Base-by-base conservation (phyloP, 2,888 invertebrate genomes). In the Parnassius smintheus region DNA sequence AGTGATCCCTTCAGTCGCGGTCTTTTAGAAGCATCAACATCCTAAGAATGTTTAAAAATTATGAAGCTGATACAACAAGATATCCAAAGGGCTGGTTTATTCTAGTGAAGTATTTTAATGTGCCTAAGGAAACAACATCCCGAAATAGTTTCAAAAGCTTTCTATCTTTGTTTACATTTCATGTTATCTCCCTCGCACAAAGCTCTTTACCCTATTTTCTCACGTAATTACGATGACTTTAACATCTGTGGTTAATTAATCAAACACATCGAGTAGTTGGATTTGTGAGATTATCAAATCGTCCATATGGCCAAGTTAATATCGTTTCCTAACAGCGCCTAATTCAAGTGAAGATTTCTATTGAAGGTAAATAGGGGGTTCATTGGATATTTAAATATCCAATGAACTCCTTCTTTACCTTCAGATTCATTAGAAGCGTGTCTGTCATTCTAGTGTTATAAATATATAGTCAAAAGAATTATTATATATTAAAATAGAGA, bases 231-330 rank as follows among this genome's bases (percentile, higher is more conserved):
- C 69, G 70, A 69, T 74, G 71, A 69, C 68, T 61, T 66, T 69
- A 71, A 81, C 88, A 89, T 84, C 81, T 90, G 89, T 70, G 73
- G 66, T 72, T 81, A 81, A 89, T 88, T 85, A 85, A 84, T 87
- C 82, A 81, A 71, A 68, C 66, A 68, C 64, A 68, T 66, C 71
- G 74, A 72, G 74, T 71, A 70, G 72, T 50, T 59, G 61, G 59
- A 52, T 61, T 61, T 60, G 62, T 62, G 59, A 59, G 63, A 64
- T 64, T 56, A 64, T 64, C 55, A 50, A 51, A 63, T 11, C 12
- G 41, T 59, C 63, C 63, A 56, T 51, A 64, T 64, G 56, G 56
- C 56, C 46, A 13, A 59, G 48, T 44, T 59, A 22, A 55, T 9
- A 18, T 54, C n/a, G 44, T 35, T 52, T 22, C 2, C 11, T 18